phyloP scores from a whole-genome alignment of 2,797 vertebrate species.

The Ataeniobius toweri region DNA sequence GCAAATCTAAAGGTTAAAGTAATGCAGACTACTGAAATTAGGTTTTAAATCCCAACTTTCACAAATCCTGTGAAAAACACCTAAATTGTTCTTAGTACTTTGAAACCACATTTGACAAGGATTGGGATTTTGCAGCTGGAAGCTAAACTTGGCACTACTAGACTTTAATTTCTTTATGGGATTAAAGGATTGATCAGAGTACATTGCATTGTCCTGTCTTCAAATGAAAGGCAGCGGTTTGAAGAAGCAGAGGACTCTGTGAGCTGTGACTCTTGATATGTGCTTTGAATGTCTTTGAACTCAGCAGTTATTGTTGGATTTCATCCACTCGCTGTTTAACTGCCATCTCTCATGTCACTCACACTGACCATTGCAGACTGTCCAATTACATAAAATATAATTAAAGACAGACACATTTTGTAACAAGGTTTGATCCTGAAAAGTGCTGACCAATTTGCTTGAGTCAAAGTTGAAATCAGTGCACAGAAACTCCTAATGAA shows the following conservation, averaged over 20 bases:
- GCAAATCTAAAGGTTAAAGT: conserved; percentile 16
- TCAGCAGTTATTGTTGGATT: conserved; percentile 26
- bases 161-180: conserved; percentile 11
- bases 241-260: conserved; percentile 34
- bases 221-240: conserved; percentile 33
- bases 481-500: conserved; percentile 30
- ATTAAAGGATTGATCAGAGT: conserved; percentile 36
- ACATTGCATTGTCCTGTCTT: conserved; percentile 20
- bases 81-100: background rate
- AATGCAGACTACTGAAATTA: conserved; percentile 9
- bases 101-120: background rate
- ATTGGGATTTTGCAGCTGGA: conserved; percentile 8
- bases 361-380: conserved; percentile 11
- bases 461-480: conserved; percentile 17
- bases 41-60: background rate
- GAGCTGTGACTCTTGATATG: conserved; percentile 28
- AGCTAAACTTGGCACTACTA: conserved; percentile 16
- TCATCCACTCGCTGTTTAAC: conserved; percentile 27
- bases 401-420: conserved; percentile 8
- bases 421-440: conserved; percentile 44
- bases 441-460: conserved; percentile 33
- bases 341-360: conserved; percentile 34
- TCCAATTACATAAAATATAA: conserved; percentile 45
- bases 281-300: conserved; percentile 49
- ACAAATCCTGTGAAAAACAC: conserved; percentile 3